Base-by-base conservation (phyloP, 2,888 invertebrate species). In the Formica aserva region DNA sequence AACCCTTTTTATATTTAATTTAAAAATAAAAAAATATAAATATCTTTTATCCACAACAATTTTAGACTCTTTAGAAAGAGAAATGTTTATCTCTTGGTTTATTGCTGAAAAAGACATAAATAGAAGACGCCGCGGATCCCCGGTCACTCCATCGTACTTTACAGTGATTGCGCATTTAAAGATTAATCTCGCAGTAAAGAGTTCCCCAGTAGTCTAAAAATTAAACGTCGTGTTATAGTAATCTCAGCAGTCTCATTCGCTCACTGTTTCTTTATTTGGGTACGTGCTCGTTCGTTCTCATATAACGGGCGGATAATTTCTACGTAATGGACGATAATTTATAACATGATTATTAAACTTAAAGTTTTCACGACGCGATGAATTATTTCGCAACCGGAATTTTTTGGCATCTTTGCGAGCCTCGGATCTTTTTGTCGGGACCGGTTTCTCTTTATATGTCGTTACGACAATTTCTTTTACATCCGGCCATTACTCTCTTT, bases 141-240 rank as follows among this genome's bases (percentile, higher is more conserved):
- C 29, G 48, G 29, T 22, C 18, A 13, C 22, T 78, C 9, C 18
- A 18, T 41, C 41, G 69, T 69, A 22, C 22, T 29, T 78, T 71
- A 69, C 22, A 57, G 41, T 29, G 67, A 78, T 77, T 38, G 77
- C 77, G 11, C 35, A 22, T 32, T 78, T 71, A 78, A 57, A 22
- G 22, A 71, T 78, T 78, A 78, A 78, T 78, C 57, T 71, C n/a
- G 18, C 41, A 35, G 22, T 57, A 57, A 71, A 45, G 57, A 71
- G 45, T 78, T 45, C 71, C 71, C 71, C 71, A 71, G 41, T 57
- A 57, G 41, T 60, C 11, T 32, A 41, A 71, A 71, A 57, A 78
- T 77, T 71, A 35, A 52, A 66, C 32, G 35, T 48, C 66, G 9
- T 26, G 48, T 57, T 78, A 69, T 32, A 41, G 32, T 71, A 71